phyloP scores from a whole-genome alignment of 2,113 vertebrate genomes.

The Hydrochoerus hydrochaeris region DNA sequence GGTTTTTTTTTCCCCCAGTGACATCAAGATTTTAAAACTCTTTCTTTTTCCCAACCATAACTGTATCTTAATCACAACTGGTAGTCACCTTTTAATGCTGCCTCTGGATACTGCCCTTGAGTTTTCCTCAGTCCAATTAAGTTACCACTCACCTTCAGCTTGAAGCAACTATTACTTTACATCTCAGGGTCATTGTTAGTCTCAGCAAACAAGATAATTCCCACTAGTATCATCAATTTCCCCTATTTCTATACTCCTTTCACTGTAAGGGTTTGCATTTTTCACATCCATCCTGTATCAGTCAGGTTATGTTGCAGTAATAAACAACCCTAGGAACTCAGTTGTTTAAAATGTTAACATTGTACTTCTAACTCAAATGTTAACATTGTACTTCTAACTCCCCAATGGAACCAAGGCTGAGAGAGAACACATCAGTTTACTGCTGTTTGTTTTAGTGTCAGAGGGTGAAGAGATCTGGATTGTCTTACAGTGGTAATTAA shows the following conservation, averaged over 20 bases:
- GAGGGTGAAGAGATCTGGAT: neutral
- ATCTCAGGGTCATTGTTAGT: neutral
- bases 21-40: constrained; percentile 21
- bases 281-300: neutral
- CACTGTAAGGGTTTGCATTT: neutral
- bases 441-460: neutral
- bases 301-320: neutral
- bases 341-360: neutral
- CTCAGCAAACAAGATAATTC: neutral
- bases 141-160: neutral
- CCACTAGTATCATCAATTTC: neutral
- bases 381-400: neutral
- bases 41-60: neutral
- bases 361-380: neutral
- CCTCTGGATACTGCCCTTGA: neutral
- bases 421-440: neutral
- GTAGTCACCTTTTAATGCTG: neutral
- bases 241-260: neutral
- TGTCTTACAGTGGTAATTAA: neutral
- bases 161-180: neutral
- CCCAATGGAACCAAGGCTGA: neutral
- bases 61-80: neutral
- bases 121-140: neutral
- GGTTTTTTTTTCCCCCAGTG: constrained; percentile 42
- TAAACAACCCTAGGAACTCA: neutral